These are phyloP conservation scores for Julus scanicus DNA, from an alignment of 2,888 invertebrate genomes.

Conservation along the genomic window DNA sequence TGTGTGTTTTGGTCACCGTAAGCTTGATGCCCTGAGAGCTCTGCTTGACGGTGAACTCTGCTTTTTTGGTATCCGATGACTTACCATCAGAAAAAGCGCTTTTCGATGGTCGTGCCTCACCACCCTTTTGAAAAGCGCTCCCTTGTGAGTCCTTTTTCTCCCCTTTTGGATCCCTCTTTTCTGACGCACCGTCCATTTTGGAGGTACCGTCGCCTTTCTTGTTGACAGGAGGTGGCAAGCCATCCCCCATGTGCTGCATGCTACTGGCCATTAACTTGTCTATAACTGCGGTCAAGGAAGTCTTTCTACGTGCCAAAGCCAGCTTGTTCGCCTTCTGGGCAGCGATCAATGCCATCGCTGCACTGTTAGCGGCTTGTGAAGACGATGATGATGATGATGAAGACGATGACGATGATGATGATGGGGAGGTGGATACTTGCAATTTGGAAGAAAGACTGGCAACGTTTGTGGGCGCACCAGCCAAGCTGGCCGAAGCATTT, in stretches of 20 bases:
- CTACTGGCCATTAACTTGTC: conserved; percentile 56
- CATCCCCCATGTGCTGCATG: conserved; percentile 50
- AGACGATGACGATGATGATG: no score
- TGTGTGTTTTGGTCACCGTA: conserved; percentile 84
- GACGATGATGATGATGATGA: conserved; percentile 68
- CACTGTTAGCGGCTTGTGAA: conserved; percentile 46
- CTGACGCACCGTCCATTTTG: conserved; percentile 48
- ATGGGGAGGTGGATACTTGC: conserved; percentile 69
- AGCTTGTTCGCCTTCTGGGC: conserved; percentile 32
- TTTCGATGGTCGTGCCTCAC: conserved; percentile 53
- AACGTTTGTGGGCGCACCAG: conserved; percentile 48
- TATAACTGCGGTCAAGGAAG: conserved; percentile 19
- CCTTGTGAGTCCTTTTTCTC: conserved; percentile 67
- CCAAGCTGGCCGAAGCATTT: neutral
- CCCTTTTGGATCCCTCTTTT: conserved; percentile 67
- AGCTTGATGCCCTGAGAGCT: conserved; percentile 90
- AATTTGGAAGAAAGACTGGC: conserved; percentile 55
- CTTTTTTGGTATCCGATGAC: conserved; percentile 58
- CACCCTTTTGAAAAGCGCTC: conserved; percentile 63
- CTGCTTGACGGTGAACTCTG: conserved; percentile 83
- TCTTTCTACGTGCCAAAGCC: neutral
- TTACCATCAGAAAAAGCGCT: conserved; percentile 56
- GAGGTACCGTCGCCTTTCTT: conserved; percentile 51
- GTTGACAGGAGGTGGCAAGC: neutral
- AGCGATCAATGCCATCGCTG: conserved; percentile 31